phyloP scores from a whole-genome alignment of 2,888 invertebrate species.

The Plagodis dolabraria region DNA sequence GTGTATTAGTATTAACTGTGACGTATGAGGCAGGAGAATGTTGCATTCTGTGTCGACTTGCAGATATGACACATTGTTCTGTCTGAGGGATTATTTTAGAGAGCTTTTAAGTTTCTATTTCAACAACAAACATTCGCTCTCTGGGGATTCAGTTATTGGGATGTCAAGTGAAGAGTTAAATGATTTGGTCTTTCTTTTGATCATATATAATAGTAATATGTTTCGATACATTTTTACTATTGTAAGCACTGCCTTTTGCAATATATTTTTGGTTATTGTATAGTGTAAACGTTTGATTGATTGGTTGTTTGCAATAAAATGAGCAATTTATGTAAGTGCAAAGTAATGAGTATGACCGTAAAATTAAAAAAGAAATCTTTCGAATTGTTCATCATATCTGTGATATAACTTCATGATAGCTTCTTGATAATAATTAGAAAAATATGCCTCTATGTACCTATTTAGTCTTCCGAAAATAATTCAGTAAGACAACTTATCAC shows the following conservation, averaged over 20 bases:
- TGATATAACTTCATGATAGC: constrained; percentile 59
- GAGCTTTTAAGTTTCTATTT: constrained; percentile 57
- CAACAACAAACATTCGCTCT: constrained; percentile 62
- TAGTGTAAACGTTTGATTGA: constrained; percentile 24
- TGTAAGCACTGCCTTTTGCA: constrained; percentile 33
- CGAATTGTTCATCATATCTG: constrained; percentile 52
- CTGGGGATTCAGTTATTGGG: constrained; percentile 67
- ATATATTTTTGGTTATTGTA: constrained; percentile 30
- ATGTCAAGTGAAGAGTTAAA: constrained; percentile 81
- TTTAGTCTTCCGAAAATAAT: constrained; percentile 40
- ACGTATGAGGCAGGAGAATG: constrained; percentile 69
- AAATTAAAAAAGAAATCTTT: constrained; percentile 1
- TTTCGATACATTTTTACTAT: constrained; percentile 16
- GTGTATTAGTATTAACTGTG: constrained; percentile 58
- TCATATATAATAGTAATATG: constrained; percentile 17
- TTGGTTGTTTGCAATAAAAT: constrained; percentile 14
- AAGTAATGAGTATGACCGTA: no score
- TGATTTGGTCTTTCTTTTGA: constrained; percentile 54
- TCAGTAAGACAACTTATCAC: constrained; percentile 28
- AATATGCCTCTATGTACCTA: constrained; percentile 34
- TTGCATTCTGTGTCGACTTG: constrained; percentile 72
- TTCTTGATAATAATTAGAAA: constrained; percentile 41
- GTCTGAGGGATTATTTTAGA: constrained; percentile 62
- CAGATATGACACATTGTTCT: constrained; percentile 64
- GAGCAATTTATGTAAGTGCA: no score